Evolutionary conservation across 2,113 vertebrate genomes (phyloP), one percentile per base, ranked within the genome.

Genomic region (Sprattus sprattus): DNA sequence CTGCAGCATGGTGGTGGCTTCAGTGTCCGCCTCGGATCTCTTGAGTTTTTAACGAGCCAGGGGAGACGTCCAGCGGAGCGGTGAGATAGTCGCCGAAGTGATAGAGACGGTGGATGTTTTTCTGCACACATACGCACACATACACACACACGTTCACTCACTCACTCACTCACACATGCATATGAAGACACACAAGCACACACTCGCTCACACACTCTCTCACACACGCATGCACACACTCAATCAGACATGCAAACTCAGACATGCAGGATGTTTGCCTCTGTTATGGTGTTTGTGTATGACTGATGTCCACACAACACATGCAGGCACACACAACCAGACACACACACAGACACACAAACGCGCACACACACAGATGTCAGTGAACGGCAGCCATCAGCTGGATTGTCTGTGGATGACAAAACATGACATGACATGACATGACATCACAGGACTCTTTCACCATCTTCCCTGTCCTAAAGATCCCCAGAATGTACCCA

Each of bases 1-100:
- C 92, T 95, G 95, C 90, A 96, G 91, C 95, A 96, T 96, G 90
- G 81, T 91, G 92, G 85, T 20, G 25, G 80, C 39, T 1, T 7
- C n/a, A 6, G 25, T 0, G 49, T 39, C 8, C 50, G 22, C 28
- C 15, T 47, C 18, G 18, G 45, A 64, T 44, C 7, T 6, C 46
- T 60, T 45, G 52, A 15, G 45, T 0, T 18, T 22, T 60, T 67
- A 32, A 71, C 6, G 25, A 28, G 64, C 20, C 13, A 28, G 15
- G 71, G 13, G 71, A 78, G 71, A 16, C 44, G 28, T 39, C 28
- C 71, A 32, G 4, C 15, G 32, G 13, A 78, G 71, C 11, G 64
- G 13, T 13, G 64, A 71, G n/a, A 71, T 28, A 13, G 32, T 28
- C 7, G 64, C 44, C 44, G 28, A 71, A 28, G 28, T 78, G 28